Percentiles rank a stretch among this genome's conserved stretches.
Evolutionary conservation across 2,113 vertebrate species (phyloP).

Genomic region (Baryphthengus martii): DNA sequence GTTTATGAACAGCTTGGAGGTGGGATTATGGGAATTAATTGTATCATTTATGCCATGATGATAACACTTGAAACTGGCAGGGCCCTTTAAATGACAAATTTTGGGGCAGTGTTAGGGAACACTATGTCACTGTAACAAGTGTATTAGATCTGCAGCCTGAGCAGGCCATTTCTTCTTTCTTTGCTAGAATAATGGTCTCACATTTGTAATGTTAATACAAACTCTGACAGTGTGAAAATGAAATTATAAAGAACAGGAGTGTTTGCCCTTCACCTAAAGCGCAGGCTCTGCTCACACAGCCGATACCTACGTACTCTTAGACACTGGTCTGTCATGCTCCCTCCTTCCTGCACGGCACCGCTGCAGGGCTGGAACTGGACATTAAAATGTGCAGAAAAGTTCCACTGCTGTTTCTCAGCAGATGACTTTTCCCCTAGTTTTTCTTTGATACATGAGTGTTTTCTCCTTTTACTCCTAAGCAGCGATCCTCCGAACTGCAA

Average conservation of each 20-base stretch:
- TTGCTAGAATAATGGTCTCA: rapidly evolving
- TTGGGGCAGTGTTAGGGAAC: background rate
- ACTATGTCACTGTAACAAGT: background rate
- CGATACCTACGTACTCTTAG: rapidly evolving
- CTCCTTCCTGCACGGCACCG: rapidly evolving
- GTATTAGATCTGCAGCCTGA: background rate
- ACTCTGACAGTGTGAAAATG: background rate
- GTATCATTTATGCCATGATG: background rate
- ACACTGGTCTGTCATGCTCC: background rate
- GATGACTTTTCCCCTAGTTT: background rate
- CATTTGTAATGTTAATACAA: no score
- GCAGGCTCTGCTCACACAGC: rapidly evolving
- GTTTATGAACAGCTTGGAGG: background rate
- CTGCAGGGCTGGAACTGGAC: background rate
- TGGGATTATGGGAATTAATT: background rate
- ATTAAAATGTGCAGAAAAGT: rapidly evolving
- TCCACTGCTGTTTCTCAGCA: background rate
- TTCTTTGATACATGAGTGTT: background rate
- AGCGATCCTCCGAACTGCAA: background rate
- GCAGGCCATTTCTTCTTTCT: background rate
- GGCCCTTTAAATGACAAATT: background rate
- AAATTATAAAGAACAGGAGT: background rate
- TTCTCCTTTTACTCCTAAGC: background rate
- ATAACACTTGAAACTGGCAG: background rate
- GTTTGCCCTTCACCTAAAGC: background rate